Base-by-base conservation (phyloP, 2,797 vertebrate species). In the Enteromius radiatus region DNA sequence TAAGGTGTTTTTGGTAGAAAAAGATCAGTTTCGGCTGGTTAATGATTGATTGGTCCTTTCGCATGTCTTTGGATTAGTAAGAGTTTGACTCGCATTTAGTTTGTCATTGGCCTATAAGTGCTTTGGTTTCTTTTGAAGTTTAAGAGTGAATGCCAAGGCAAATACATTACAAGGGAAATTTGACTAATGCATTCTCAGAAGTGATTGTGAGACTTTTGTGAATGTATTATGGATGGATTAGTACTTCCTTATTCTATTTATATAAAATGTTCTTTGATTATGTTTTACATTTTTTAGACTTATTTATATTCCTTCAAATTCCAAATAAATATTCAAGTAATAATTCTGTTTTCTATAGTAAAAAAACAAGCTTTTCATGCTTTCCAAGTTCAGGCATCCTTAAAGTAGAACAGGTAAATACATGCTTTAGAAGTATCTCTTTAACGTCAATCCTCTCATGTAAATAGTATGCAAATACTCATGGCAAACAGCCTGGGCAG, bases 381-480 rank as follows among this genome's bases (percentile, higher is more conserved):
- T 19, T 43, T 41, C 41, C 26, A 12, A 26, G 26, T 61, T 61
- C 43, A 71, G 65, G 17, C 15, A n/a, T 71, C 15, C 26, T 28
- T 79, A 65, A 74, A 68, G 41, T 79, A 28, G 52, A 67, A 23
- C 69, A 78, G 59, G 68, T 71, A 41, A 78, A 78, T 47, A 82
- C 68, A 82, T 31, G 23, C 77, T 38, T 85, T 68, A 75, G 80
- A 90, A 89, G 82, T 86, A 84, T 84, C 88, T 81, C 88, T 75
- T 78, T 84, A 77, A 78, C 87, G 47, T 81, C 69, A 84, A 76
- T 77, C 31, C 69, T 78, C 47, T 15, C 82, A 94, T 94, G 94
- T 92, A 94, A 94, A 95, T 92, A 0, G 1, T 87, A 94, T 94
- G 92, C 91, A 94, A 95, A 94, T 83, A 65, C 49, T n/a, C 43